These are phyloP conservation scores for Polyodon spathula DNA, from an alignment of 2,113 vertebrate species.

Conservation along the genomic window DNA sequence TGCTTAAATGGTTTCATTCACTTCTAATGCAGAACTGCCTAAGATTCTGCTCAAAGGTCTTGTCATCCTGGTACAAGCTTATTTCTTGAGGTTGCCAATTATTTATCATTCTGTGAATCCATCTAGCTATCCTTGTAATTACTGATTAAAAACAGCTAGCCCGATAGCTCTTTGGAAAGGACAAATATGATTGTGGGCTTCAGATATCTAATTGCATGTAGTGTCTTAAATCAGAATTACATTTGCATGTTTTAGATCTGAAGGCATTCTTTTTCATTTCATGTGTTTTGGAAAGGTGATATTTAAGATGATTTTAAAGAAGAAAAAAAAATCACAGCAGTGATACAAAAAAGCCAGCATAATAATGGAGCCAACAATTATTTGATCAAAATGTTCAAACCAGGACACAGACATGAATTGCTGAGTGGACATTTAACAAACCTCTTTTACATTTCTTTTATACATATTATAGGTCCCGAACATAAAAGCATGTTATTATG, in stretches of 20 bases:
- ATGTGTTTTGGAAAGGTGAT: slow-evolving; percentile 43
- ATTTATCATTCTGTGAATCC: slow-evolving; percentile 51
- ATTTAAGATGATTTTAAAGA: slow-evolving; percentile 50
- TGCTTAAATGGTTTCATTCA: slow-evolving; percentile 58
- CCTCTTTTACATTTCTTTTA: slow-evolving; percentile 25
- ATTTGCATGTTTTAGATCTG: slow-evolving; percentile 56
- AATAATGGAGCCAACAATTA: slow-evolving; percentile 63
- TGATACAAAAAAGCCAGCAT: slow-evolving; percentile 44
- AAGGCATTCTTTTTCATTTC: slow-evolving; percentile 34
- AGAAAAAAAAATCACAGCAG: slow-evolving; percentile 52
- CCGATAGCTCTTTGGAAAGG: slow-evolving; percentile 33
- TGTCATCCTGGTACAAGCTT: no score
- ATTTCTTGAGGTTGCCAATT: slow-evolving; percentile 51
- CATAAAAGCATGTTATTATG: slow-evolving; percentile 1
- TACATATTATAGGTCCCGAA: slow-evolving; percentile 2
- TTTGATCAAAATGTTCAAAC: slow-evolving; percentile 54
- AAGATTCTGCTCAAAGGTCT: slow-evolving; percentile 27
- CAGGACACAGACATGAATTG: slow-evolving; percentile 34
- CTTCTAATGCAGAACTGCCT: slow-evolving; percentile 35
- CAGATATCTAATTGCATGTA: slow-evolving; percentile 30
- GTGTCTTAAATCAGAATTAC: slow-evolving; percentile 43
- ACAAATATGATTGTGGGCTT: slow-evolving; percentile 19
- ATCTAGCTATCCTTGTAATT: slow-evolving; percentile 58
- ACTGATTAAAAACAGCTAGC: slow-evolving; percentile 53
- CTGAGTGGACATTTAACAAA: slow-evolving; percentile 27